Evolutionary conservation across 2,113 vertebrate genomes (phyloP), one percentile per base, ranked within the genome.

Genomic region (Cervus canadensis): DNA sequence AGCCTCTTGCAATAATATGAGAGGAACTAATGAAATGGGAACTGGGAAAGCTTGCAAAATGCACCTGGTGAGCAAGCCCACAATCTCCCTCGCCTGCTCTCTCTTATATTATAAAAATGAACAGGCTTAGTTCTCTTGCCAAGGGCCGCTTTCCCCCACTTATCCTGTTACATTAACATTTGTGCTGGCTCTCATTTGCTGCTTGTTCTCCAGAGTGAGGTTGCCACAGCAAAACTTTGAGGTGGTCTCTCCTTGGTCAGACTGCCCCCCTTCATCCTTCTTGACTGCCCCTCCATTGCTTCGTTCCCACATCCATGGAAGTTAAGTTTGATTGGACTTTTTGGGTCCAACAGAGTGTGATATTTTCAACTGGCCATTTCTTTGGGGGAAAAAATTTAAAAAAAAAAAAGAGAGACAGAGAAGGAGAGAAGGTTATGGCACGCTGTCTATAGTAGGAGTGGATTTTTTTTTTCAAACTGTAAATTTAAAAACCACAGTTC

Each of bases 111-210:
- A 92, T 84, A 91, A 94, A 91, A 91, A 64, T 0, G n/a, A 90
- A 7, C 45, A n/a, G 1, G 28, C 91, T 97, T 23, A 71, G 6
- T 87, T 93, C 76, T 89, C 64, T 86, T 56, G 87, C 36, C 97
- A 91, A 85, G 19, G 57, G 13, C 84, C 14, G 4, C 64, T 81
- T 78, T 57, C 85, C 28, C 87, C 7, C 57, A 36, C 95, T 95
- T 95, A n/a, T 26, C 81, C 95, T 12, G 74, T 94, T 97, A 71
- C 84, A 86, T 74, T 36, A 21, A 91, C 50, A 50, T 95, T 93
- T 87, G 83, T 95, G 96, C 94, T 95, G 7, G 2, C 86, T 17
- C 93, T 82, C n/a, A 6, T 43, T 12, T 74, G 96, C 96, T 96
- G 71, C 94, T 60, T 84, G 89, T 92, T 97, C 84, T 95, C 87